Conservation (phyloP, 1,140 invertebrate species). For the Drosophila subobscura region DNA sequence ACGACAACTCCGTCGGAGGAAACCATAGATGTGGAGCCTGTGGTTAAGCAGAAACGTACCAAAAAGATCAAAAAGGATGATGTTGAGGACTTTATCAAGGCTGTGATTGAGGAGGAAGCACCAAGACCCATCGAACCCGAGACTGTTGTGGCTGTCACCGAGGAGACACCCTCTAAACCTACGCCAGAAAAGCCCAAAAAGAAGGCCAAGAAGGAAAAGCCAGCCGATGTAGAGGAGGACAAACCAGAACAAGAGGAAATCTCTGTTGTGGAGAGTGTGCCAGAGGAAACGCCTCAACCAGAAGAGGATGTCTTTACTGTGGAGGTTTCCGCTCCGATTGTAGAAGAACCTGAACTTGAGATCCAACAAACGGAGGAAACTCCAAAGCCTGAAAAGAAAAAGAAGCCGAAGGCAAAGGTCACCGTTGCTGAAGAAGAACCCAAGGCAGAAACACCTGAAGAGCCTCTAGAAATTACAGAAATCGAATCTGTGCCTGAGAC, state of each 20-base stretch:
- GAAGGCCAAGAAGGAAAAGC: conserved; percentile 30
- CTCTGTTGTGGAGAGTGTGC: conserved; percentile 23
- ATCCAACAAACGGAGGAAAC: not conserved
- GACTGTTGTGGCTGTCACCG: conserved; percentile 19
- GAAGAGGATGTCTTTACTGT: conserved; percentile 22
- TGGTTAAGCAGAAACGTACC: conserved; percentile 60
- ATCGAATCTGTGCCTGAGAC: conserved; percentile 53
- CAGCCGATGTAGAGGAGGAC: conserved; percentile 4
- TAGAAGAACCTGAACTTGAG: conserved; percentile 27
- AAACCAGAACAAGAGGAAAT: conserved; percentile 25
- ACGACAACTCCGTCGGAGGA: conserved; percentile 60
- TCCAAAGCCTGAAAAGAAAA: conserved; percentile 45
- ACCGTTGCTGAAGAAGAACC: conserved; percentile 39
- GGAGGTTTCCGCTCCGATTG: conserved; percentile 11
- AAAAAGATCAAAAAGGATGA: conserved; percentile 73
- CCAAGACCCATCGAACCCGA: conserved; percentile 50
- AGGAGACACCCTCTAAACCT: conserved; percentile 20
- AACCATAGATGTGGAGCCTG: conserved; percentile 49
- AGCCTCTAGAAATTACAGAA: conserved; percentile 30
- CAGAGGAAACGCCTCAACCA: conserved; percentile 5
- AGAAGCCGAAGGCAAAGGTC: conserved; percentile 70
- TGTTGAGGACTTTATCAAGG: conserved; percentile 62
- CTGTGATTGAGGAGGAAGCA: conserved; percentile 60
- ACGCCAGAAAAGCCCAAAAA: conserved; percentile 45
- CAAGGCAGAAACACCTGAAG: conserved; percentile 18